Evolutionary conservation across 1,140 invertebrate genomes (phyloP).

Genomic region (Vanessa atalanta): DNA sequence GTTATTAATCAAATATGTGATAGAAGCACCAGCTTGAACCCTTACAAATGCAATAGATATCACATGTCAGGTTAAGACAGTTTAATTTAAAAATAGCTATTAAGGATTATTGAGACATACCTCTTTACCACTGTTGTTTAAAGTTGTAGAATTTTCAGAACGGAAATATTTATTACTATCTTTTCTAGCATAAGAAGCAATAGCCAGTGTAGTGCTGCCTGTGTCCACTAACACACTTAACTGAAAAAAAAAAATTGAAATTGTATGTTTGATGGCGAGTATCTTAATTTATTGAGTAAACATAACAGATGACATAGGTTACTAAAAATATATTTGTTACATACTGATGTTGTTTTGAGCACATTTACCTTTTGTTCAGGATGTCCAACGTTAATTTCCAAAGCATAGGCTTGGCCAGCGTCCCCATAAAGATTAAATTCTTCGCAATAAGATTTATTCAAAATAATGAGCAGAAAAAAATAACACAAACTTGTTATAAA

Average conservation of each 20-base stretch:
- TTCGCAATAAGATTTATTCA: conserved; percentile 46
- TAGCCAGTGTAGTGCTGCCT: conserved; percentile 69
- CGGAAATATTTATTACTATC: conserved; percentile 65
- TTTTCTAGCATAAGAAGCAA: conserved; percentile 63
- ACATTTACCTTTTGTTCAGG: conserved; percentile 67
- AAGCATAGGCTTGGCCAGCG: conserved; percentile 67
- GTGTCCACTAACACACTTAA: conserved; percentile 69
- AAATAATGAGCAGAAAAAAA: conserved; percentile 47
- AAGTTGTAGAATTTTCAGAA: conserved; percentile 55
- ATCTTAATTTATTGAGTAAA: background rate
- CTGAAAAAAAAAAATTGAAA: conserved; percentile 49
- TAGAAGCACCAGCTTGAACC: background rate
- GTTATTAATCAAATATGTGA: background rate
- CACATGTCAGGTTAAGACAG: background rate
- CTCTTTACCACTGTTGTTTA: conserved; percentile 61
- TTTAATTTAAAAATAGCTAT: conserved; percentile 6
- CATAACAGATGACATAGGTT: background rate
- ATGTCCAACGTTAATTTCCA: conserved; percentile 63
- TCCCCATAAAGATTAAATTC: conserved; percentile 68
- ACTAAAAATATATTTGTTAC: background rate
- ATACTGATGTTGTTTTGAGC: background rate
- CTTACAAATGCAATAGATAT: background rate
- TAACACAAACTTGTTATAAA: conserved; percentile 36
- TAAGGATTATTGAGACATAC: conserved; percentile 38
- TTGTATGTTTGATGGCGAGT: background rate